Base-by-base conservation (phyloP, 2,113 vertebrate species). In the Eolophus roseicapilla region DNA sequence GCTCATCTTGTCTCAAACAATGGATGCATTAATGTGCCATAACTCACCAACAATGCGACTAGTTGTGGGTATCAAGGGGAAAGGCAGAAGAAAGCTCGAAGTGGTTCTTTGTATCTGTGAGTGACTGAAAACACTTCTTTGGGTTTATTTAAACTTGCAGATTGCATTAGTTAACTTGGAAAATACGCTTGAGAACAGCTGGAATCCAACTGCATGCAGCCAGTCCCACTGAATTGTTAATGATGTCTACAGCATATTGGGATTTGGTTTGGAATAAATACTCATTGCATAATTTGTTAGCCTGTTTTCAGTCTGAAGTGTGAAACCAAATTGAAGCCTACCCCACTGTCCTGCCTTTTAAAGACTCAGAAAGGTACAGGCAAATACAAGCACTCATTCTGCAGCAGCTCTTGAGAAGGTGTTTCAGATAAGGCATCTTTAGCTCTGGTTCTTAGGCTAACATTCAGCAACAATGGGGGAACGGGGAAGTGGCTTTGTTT, bases 1-100 rank as follows among this genome's bases (percentile, higher is more conserved):
- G 69, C 64, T 96, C 67, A 63, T 87, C 95, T 93, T 91, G n/a
- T 86, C 78, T 96, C 95, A 90, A 76, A 84, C 81, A 92, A 41
- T 47, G 68, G 10, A 0, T 82, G 47, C 52, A 46, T 39, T 23
- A 67, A 81, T 53, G 39, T 76, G 70, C 84, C 81, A 88, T 96
- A 93, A 86, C 86, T 97, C 86, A 96, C 82, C 78, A 96, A 92
- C 88, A 93, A 93, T 75, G 62, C 3, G 7, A 68, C 81, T 74
- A 46, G 71, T 81, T 2, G 0, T 76, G 59, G 60, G 64, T 82
- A 84, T 84, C 33, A 39, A 53, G 67, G 53, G 52, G 49, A 74
- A 65, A 86, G 69, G 31, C 63, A 92, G 39, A 88, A 80, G 41
- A 75, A 90, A 88, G 21, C 77, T 83, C 41, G 3, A 39, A 82